Evolutionary conservation across 2,888 invertebrate species (phyloP), one percentile per base, ranked within the genome.

Genomic region (Odontothrips loti): DNA sequence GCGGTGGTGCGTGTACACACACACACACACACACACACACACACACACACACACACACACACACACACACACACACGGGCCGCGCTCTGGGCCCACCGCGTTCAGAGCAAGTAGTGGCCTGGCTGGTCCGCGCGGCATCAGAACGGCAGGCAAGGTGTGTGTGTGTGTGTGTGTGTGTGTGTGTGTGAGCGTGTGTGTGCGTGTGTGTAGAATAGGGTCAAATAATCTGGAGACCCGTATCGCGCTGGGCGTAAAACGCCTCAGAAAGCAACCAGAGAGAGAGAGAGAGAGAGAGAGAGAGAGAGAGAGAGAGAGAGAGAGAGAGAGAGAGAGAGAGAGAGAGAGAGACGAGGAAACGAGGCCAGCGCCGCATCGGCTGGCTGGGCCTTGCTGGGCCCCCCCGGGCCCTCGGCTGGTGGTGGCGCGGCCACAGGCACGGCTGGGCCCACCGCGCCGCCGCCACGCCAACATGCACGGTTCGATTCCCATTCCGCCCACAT

Each of bases 401-500:
- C n/a, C n/a, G n/a, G n/a, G n/a, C n/a, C n/a, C n/a, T 10, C 51
- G 51, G 15, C 51, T 20, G 15, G 58, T 15, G n/a, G 58, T n/a
- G n/a, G n/a, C 58, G 58, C 58, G 17, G 58, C n/a, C n/a, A n/a
- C n/a, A n/a, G n/a, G n/a, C n/a, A n/a, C n/a, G n/a, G 20, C 0
- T 11, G 58, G 17, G 58, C 58, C 58, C 10, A 6, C 58, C 11
- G 58, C 58, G 12, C 58, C 58, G 17, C 20, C 58, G 20, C 58
- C 58, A 58, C 17, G 17, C 58, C 17, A n/a, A n/a, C 58, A 43
- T 43, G 34, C 58, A 58, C 58, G 58, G 58, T 58, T 58, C 58
- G 58, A 58, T 58, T 58, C 58, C 58, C 58, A 58, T 58, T 58
- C 58, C 58, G 58, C 58, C 58, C 58, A 58, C 58, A 58, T 58